A percentile compares a stretch with the other conserved stretches of the same genome.
Conservation (phyloP, 2,797 vertebrate genomes). For the Corythornis leucogaster region DNA sequence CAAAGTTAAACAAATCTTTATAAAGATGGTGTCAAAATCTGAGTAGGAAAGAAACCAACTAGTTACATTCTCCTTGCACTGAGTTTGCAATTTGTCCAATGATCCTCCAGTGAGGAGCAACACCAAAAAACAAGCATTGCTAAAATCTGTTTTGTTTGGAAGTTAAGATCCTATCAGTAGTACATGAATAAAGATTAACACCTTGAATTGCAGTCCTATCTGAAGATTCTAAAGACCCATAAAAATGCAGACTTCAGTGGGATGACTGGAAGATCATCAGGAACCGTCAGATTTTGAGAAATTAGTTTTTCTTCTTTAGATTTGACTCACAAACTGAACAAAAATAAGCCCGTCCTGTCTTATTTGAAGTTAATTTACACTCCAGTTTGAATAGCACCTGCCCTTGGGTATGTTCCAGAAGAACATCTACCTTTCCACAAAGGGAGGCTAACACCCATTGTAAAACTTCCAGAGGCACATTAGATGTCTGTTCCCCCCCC, state of each 20-base stretch:
- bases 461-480: constrained; percentile 73
- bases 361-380: constrained; percentile 57
- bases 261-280: neutral
- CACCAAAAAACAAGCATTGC: constrained; percentile 11
- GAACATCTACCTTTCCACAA: constrained; percentile 68
- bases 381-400: constrained; percentile 62
- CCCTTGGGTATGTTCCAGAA: constrained; percentile 68
- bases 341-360: neutral
- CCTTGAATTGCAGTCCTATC: constrained; percentile 2
- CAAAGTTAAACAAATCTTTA: constrained; percentile 20
- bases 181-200: constrained; percentile 45
- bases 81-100: neutral
- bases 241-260: constrained; percentile 11
- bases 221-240: constrained; percentile 37
- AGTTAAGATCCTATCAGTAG: constrained; percentile 55
- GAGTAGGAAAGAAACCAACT: neutral
- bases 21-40: constrained; percentile 4
- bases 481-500: constrained; percentile 63
- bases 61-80: neutral
- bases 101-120: constrained; percentile 19
- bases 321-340: constrained; percentile 8
- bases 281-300: constrained; percentile 35
- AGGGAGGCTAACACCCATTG: constrained; percentile 72
- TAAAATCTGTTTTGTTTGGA: constrained; percentile 30
- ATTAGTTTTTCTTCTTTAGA: neutral